phyloP scores from a whole-genome alignment of 2,797 vertebrate species.

The Anniella stebbinsi region DNA sequence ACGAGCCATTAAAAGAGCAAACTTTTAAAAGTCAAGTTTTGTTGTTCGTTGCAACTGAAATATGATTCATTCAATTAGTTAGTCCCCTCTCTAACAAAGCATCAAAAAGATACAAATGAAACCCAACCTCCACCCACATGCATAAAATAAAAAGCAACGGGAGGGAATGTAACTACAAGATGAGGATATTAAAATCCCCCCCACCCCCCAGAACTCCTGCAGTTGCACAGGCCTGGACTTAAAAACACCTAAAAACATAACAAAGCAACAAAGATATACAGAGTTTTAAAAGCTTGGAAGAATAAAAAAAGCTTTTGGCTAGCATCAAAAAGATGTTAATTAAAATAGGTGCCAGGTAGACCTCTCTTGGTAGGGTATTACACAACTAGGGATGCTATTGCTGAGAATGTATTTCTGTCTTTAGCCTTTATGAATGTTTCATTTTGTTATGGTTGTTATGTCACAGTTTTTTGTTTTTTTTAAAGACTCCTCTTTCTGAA shows the following conservation, averaged over 20 bases:
- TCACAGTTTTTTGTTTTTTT: too few species aligned
- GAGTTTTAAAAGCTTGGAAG: neutral
- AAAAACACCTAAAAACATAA: neutral
- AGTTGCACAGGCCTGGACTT: neutral
- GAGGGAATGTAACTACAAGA: too few species aligned
- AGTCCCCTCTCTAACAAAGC: too few species aligned
- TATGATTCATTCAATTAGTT: neutral
- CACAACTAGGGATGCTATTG: neutral
- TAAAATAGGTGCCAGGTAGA: neutral
- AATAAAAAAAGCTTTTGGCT: neutral
- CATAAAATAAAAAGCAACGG: neutral
- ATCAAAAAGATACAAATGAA: too few species aligned
- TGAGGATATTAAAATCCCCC: too few species aligned
- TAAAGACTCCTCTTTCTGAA: neutral
- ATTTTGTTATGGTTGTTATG: conserved; percentile 10
- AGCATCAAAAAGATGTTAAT: neutral
- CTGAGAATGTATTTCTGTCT: conserved; percentile 24
- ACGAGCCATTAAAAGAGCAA: neutral
- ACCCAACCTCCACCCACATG: neutral
- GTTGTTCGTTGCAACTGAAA: neutral
- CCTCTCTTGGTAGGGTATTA: neutral
- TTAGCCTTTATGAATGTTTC: conserved; percentile 3
- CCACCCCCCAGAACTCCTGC: too few species aligned
- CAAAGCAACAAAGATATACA: neutral
- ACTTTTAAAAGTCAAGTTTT: neutral